A percentile compares a stretch with the other conserved stretches of the same genome.
These are phyloP conservation scores for Pachyramphus minor DNA, from an alignment of 2,113 vertebrate genomes.

Conservation along the genomic window DNA sequence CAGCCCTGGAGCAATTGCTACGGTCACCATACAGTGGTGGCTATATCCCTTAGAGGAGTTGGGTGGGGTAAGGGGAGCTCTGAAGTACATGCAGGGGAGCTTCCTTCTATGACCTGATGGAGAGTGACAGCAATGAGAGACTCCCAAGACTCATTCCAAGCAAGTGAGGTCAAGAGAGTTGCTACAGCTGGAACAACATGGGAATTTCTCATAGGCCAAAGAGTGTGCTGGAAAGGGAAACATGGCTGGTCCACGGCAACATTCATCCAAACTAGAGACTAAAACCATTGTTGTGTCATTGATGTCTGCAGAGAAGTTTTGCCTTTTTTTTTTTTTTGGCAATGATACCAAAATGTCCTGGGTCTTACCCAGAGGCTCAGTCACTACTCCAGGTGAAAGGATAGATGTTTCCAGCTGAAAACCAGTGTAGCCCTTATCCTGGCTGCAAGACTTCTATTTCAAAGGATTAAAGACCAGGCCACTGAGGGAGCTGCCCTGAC, in stretches of 20 bases:
- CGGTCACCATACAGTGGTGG: constrained; percentile 82
- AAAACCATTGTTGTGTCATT: neutral
- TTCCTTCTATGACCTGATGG: neutral
- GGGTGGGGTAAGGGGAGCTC: neutral
- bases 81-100: neutral
- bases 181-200: neutral
- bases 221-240: neutral
- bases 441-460: neutral
- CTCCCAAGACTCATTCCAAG: neutral
- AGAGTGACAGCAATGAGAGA: neutral
- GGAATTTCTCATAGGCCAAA: neutral
- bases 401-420: neutral
- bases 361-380: neutral
- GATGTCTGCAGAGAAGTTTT: neutral
- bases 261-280: neutral
- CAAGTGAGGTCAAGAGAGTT: neutral
- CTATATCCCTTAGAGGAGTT: constrained; percentile 74
- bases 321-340: neutral
- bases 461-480: neutral
- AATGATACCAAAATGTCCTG: neutral
- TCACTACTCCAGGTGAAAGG: neutral
- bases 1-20: constrained; percentile 92
- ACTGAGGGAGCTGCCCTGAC: neutral
- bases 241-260: neutral
- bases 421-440: neutral